Evolutionary conservation across 2,888 invertebrate species (phyloP).

Genomic region (Cantharis lateralis): DNA sequence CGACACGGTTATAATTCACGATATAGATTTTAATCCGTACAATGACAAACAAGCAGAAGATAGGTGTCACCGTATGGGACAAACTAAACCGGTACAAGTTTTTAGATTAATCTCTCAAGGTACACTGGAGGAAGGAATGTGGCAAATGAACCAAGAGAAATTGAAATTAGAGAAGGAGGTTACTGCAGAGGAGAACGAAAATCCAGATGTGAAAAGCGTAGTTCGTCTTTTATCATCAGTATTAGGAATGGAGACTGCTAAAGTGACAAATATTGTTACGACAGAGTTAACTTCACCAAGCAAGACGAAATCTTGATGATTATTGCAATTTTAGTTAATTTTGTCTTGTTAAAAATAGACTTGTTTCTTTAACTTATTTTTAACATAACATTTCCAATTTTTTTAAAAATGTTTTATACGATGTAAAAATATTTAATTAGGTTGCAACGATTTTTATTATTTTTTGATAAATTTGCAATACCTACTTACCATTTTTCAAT

Average conservation of each 20-base stretch:
- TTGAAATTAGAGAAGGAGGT: constrained; percentile 68
- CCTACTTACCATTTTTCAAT: not conserved
- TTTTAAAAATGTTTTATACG: not conserved
- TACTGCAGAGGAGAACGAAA: constrained; percentile 70
- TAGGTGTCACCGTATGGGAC: constrained; percentile 97
- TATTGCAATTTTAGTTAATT: constrained; percentile 3
- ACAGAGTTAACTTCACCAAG: constrained; percentile 42
- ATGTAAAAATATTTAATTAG: not conserved
- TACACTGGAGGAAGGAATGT: constrained; percentile 93
- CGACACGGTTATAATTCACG: constrained; percentile 97
- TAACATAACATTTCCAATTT: not conserved
- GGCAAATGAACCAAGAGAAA: constrained; percentile 79
- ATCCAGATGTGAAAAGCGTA: constrained; percentile 77
- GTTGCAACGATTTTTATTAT: not conserved
- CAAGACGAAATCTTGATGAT: constrained; percentile 35
- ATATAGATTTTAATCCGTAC: constrained; percentile 99
- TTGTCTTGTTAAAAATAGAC: not conserved
- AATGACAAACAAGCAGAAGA: constrained; percentile 99
- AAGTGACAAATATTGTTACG: constrained; percentile 42
- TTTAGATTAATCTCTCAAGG: constrained; percentile 82
- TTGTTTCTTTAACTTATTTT: not conserved
- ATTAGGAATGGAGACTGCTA: constrained; percentile 63
- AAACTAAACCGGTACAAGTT: constrained; percentile 61
- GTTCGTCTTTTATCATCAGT: constrained; percentile 80
- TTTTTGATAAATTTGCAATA: not conserved